Base-by-base conservation (phyloP, 2,888 invertebrate genomes). In the Scrobipalpa atriplicella region DNA sequence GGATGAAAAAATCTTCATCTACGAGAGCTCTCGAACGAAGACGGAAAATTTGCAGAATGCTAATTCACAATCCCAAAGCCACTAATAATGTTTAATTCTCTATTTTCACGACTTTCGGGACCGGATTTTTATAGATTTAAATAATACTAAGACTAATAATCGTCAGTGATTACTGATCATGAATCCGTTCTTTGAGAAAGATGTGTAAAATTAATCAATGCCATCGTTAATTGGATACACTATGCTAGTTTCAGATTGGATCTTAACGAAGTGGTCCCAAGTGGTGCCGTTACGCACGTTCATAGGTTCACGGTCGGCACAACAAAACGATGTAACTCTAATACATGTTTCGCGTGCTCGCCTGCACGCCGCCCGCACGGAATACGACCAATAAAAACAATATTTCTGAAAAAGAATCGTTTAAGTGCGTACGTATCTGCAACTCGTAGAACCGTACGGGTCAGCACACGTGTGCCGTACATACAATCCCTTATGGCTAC, bases 401-500 rank as follows among this genome's bases (percentile, higher is more conserved):
- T 78, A 82, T 80, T 80, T 81, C 80, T 78, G 76, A 78, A 75
- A 81, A 78, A 78, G 74, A 78, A 75, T 71, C 72, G 69, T 73
- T 73, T 74, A 77, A 80, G 77, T 79, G 52, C 36, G 16, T 75
- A 76, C 76, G 78, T 76, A 73, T 62, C 36, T 21, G 18, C 58
- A n/a, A 38, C 51, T 13, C 21, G 73, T 71, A 70, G 75, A 76
- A 79, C 77, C 70, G 80, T 74, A 72, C 70, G 77, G 84, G 82
- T 87, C 86, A 85, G 85, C 85, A 83, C 84, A 84, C 82, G 83
- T 87, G 84, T 82, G 82, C 79, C 74, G 75, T 75, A 79, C 83
- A 85, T 85, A 85, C 86, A 87, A 88, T 88, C 83, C 83, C 83
- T 85, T 84, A 82, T 78, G 80, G 79, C 82, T 79, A 79, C 78